Base-by-base conservation (phyloP, 2,797 vertebrate genomes). In the Enteromius mattozi region DNA sequence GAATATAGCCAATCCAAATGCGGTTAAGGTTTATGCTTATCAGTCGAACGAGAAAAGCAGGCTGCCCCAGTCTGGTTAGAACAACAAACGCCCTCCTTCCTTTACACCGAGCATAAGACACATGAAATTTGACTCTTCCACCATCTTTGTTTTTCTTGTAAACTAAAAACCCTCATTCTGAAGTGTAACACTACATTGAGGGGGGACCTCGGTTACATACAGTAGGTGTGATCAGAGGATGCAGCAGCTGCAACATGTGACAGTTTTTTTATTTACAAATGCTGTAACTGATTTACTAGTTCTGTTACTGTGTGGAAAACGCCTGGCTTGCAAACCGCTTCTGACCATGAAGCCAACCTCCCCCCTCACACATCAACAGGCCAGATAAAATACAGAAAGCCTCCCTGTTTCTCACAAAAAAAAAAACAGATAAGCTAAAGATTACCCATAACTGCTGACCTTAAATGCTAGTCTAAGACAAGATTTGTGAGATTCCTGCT, bases 41-140 rank as follows among this genome's bases (percentile, higher is more conserved):
- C 77, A 1, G 76, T 45, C 59, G 49, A 89, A 88, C 88, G 21
- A 80, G 88, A 89, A 87, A 86, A 87, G 82, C 88, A 85, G 85
- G 86, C 81, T 79, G 74, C 33, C 27, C 65, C 78, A 45, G 70
- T 82, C 78, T 51, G 9, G 45, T 35, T 49, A 37, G 14, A 75
- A 79, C 59, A 80, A 78, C 66, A 49, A 59, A 69, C 51, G 10
- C 63, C 71, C 61, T 66, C 65, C 42, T 40, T 70, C 30, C 13
- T 75, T 80, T 45, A 56, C 49, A 54, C 2, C 2, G 4, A 71
- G 30, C 13, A 30, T 56, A 80, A 54, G 35, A 59, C 33, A 12
- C 45, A 76, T 6, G 42, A 81, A 84, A 84, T 76, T 16, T 27
- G 71, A 84, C 40, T 35, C 81, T 24, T 56, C 3, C 17, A 21